phyloP scores from a whole-genome alignment of 1,140 invertebrate species.

The Batillaria attramentaria region DNA sequence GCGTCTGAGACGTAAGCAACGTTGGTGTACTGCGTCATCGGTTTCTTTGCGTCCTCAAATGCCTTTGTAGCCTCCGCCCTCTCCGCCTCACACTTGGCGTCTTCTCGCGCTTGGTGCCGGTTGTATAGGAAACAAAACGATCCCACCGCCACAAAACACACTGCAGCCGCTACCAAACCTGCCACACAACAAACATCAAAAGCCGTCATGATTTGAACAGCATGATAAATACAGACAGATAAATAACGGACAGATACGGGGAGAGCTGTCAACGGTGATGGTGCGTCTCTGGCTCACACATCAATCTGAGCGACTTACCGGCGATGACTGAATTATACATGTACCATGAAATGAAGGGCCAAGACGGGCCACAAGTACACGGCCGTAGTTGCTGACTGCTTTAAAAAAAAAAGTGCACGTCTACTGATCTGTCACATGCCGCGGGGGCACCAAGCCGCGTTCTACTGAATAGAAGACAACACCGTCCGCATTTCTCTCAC shows the following conservation, averaged over 20 bases:
- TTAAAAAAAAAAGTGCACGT: no score
- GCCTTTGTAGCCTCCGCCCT: not conserved
- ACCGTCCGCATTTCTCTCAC: no score
- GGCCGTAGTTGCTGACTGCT: no score
- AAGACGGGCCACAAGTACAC: no score
- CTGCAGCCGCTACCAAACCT: slow-evolving; percentile 48
- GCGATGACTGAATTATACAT: not conserved
- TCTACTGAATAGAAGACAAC: no score
- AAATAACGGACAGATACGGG: not conserved
- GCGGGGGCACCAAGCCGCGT: no score
- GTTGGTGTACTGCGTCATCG: slow-evolving; percentile 8
- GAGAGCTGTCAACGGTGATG: no score
- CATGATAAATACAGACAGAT: not conserved
- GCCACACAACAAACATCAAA: slow-evolving; percentile 15
- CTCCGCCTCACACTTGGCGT: not conserved
- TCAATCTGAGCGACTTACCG: not conserved
- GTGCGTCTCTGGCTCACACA: no score
- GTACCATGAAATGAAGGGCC: not conserved
- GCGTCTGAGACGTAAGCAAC: slow-evolving; percentile 9
- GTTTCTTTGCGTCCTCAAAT: not conserved
- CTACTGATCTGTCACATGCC: no score
- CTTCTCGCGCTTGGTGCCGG: slow-evolving; percentile 12
- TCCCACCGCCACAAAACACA: slow-evolving; percentile 40
- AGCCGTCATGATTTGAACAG: no score
- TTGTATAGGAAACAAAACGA: slow-evolving; percentile 37